Evolutionary conservation across 2,113 vertebrate genomes (phyloP).

Genomic region (Seriola rivoliana): DNA sequence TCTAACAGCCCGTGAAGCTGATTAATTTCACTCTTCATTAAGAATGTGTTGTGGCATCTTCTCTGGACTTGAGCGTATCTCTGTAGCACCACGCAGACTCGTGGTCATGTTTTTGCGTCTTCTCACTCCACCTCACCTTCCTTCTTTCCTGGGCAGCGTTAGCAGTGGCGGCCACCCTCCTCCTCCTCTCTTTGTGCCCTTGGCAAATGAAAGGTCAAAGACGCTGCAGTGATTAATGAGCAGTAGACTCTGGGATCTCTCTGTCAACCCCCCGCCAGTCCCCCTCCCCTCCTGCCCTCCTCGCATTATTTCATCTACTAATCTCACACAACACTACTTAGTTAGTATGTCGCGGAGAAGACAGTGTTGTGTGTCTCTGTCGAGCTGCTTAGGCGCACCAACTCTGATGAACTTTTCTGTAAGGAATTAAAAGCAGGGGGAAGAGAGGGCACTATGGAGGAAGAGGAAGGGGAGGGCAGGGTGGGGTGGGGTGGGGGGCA

Average conservation of each 20-base stretch:
- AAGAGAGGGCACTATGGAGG: neutral
- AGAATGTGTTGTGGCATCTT: slow-evolving; percentile 83
- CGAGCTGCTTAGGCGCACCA: slow-evolving; percentile 5
- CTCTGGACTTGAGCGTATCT: slow-evolving; percentile 70
- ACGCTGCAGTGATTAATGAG: slow-evolving; percentile 90
- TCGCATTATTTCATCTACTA: slow-evolving; percentile 86
- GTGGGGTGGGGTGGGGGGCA: neutral
- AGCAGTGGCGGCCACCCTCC: slow-evolving; percentile 63
- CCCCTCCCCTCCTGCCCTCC: slow-evolving; percentile 47
- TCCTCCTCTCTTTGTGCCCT: slow-evolving; percentile 84
- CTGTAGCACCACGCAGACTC: slow-evolving; percentile 16
- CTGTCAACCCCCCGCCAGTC: slow-evolving; percentile 79
- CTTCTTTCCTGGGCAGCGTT: slow-evolving; percentile 60
- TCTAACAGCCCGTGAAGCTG: slow-evolving; percentile 84
- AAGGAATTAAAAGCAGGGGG: slow-evolving; percentile 10
- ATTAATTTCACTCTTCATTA: slow-evolving; percentile 89
- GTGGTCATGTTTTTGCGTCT: slow-evolving; percentile 56
- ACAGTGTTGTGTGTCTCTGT: slow-evolving; percentile 27
- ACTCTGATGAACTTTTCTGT: slow-evolving; percentile 49
- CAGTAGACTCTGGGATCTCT: slow-evolving; percentile 86
- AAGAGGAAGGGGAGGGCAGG: neutral
- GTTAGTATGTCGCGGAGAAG: slow-evolving; percentile 68
- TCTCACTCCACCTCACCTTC: slow-evolving; percentile 29
- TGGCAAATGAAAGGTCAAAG: slow-evolving; percentile 91
- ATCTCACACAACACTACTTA: slow-evolving; percentile 80